phyloP scores from a whole-genome alignment of 2,113 vertebrate species.

The Apus apus region DNA sequence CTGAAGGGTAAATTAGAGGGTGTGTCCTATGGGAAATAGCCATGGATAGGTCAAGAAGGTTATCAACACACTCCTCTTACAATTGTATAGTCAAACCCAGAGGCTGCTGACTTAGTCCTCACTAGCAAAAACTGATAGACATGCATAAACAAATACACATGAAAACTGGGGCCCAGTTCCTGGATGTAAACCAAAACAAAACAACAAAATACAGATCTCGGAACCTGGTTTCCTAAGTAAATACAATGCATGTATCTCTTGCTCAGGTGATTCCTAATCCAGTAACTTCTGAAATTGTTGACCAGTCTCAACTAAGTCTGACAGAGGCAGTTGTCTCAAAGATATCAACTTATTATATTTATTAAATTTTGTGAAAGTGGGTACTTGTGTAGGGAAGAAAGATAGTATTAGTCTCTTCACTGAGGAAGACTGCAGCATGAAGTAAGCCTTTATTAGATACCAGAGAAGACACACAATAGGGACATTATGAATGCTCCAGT shows the following conservation, averaged over 20 bases:
- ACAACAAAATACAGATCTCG: neutral
- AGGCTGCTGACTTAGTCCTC: neutral
- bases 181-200: neutral
- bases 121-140: neutral
- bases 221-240: neutral
- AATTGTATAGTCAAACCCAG: neutral
- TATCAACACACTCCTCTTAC: neutral
- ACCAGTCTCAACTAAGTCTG: neutral
- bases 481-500: neutral
- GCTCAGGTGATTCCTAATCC: neutral
- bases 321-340: neutral
- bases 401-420: neutral
- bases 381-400: neutral
- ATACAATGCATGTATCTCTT: accelerated
- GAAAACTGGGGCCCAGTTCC: neutral
- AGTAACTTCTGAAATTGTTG: neutral
- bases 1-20: neutral
- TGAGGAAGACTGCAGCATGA: neutral
- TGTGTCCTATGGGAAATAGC: neutral
- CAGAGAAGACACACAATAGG: neutral
- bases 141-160: neutral
- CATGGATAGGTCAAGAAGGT: neutral
- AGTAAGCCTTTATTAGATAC: neutral
- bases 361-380: neutral
- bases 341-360: neutral